Percentiles rank a stretch among this genome's conserved stretches.
phyloP scores from a whole-genome alignment of 2,888 invertebrate genomes.

The Archips crataeganus region DNA sequence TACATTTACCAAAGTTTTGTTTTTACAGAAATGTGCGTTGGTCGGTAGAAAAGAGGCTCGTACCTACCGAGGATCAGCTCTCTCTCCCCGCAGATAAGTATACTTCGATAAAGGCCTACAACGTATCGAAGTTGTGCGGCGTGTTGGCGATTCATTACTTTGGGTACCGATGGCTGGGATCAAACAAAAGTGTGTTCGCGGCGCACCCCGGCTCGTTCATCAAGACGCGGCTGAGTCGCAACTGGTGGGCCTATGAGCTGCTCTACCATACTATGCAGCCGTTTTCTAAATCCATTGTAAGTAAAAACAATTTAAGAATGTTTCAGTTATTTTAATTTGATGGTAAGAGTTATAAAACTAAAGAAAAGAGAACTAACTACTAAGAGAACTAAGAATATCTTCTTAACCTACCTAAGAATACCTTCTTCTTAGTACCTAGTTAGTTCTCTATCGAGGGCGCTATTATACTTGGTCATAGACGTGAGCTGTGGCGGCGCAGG shows the following conservation, averaged over 20 bases:
- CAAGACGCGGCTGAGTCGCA: slow-evolving; percentile 89
- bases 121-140: slow-evolving; percentile 95
- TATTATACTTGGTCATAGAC: too few species aligned
- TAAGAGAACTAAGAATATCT: too few species aligned
- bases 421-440: too few species aligned
- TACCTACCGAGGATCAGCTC: slow-evolving; percentile 84
- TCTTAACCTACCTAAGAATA: too few species aligned
- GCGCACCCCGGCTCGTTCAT: slow-evolving; percentile 97
- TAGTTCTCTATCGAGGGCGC: too few species aligned
- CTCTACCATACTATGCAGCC: slow-evolving; percentile 92
- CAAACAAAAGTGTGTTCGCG: slow-evolving; percentile 90
- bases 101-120: slow-evolving; percentile 94
- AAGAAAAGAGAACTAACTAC: too few species aligned
- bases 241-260: slow-evolving; percentile 94
- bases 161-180: slow-evolving; percentile 88
- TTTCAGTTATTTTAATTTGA: neutral
- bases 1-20: neutral
- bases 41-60: slow-evolving; percentile 59
- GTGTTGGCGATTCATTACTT: slow-evolving; percentile 88
- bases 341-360: too few species aligned
- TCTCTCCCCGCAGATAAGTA: slow-evolving; percentile 90
- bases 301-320: slow-evolving; percentile 51
- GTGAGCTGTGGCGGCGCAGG: too few species aligned
- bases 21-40: slow-evolving; percentile 68
- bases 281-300: slow-evolving; percentile 96